phyloP scores from a whole-genome alignment of 1,140 invertebrate genomes.

The Pachypeltis micranthus region DNA sequence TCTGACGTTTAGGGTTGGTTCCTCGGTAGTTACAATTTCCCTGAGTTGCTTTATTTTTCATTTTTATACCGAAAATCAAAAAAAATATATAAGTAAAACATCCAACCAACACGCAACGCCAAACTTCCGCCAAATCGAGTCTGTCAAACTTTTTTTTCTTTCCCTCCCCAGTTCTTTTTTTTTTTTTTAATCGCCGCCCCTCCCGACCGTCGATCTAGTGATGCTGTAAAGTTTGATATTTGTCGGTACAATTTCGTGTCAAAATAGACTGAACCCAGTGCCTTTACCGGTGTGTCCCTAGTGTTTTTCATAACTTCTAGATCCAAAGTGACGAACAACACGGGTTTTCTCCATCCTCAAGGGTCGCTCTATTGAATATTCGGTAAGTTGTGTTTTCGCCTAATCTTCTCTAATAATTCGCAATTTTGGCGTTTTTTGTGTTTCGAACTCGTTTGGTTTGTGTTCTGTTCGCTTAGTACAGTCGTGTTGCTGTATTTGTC shows the following conservation, averaged over 20 bases:
- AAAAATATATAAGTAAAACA: too few species aligned
- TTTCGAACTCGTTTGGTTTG: too few species aligned
- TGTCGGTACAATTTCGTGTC: constrained; percentile 8
- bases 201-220: background rate
- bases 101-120: too few species aligned
- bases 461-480: too few species aligned
- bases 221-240: background rate
- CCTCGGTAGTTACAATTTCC: background rate
- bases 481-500: too few species aligned
- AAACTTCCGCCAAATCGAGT: too few species aligned
- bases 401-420: too few species aligned
- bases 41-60: constrained; percentile 6
- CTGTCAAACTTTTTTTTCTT: too few species aligned
- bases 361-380: background rate
- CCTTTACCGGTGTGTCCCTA: constrained; percentile 7
- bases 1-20: constrained; percentile 7
- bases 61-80: constrained; percentile 1
- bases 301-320: constrained; percentile 2
- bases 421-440: too few species aligned
- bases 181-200: background rate
- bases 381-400: too few species aligned
- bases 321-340: background rate
- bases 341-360: background rate
- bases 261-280: constrained; percentile 9
- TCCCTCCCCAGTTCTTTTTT: too few species aligned